Conservation (phyloP, 2,888 invertebrate genomes). For the Deladenus siricidicola region DNA sequence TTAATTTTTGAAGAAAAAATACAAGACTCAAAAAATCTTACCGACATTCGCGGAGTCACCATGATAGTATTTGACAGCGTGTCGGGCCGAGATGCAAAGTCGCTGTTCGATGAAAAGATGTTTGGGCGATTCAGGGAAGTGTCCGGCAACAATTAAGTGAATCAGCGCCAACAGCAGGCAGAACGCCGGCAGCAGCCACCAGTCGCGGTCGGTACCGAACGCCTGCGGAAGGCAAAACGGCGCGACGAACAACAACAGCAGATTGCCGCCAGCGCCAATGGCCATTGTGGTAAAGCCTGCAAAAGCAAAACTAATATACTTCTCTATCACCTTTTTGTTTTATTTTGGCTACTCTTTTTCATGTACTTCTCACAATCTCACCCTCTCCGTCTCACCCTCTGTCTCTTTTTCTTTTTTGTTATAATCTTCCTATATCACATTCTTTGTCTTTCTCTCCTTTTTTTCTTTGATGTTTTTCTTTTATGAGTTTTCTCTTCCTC, state of each 20-base stretch:
- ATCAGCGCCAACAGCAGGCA: slow-evolving; percentile 31
- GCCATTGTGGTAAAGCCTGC: slow-evolving; percentile 36
- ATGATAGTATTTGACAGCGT: slow-evolving; percentile 39
- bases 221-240: slow-evolving; percentile 40
- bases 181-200: slow-evolving; percentile 34
- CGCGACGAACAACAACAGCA: slow-evolving; percentile 30
- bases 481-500: too few species aligned
- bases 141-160: slow-evolving; percentile 31
- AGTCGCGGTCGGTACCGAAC: slow-evolving; percentile 34
- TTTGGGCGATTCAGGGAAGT: slow-evolving; percentile 46
- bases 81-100: slow-evolving; percentile 27
- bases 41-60: slow-evolving; percentile 34
- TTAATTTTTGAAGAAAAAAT: background rate
- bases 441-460: too few species aligned
- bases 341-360: too few species aligned
- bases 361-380: too few species aligned
- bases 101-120: slow-evolving; percentile 41
- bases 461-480: too few species aligned
- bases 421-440: too few species aligned
- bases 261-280: slow-evolving; percentile 37
- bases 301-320: background rate
- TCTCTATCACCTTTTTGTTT: background rate
- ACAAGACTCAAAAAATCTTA: slow-evolving; percentile 5
- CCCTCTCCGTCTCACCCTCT: too few species aligned
- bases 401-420: too few species aligned